Evolutionary conservation across 2,888 invertebrate genomes (phyloP).

Genomic region (Eustalomyia histrio): DNA sequence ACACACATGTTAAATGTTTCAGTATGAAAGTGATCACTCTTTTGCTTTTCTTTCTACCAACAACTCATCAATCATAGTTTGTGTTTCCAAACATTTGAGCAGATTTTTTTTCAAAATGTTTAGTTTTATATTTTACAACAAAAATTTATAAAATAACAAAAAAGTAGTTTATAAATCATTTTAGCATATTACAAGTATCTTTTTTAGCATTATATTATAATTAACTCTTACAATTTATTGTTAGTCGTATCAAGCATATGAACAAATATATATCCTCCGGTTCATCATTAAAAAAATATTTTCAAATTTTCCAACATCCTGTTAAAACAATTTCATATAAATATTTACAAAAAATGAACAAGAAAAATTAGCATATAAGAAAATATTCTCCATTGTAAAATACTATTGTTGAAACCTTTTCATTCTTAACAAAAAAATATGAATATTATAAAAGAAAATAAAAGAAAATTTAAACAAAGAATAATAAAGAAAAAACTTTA

Average conservation of each 20-base stretch:
- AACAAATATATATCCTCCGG: conserved; percentile 28
- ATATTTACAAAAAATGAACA: conserved; percentile 25
- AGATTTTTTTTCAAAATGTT: conserved; percentile 60
- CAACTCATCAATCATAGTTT: conserved; percentile 34
- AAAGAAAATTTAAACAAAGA: conserved; percentile 30
- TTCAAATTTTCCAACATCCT: conserved; percentile 12
- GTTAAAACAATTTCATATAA: conserved; percentile 15
- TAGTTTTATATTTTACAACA: conserved; percentile 56
- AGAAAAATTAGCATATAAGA: neutral
- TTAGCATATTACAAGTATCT: conserved; percentile 39
- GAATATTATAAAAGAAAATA: conserved; percentile 21
- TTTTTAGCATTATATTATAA: conserved; percentile 52
- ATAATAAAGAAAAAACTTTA: conserved; percentile 43
- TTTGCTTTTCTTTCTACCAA: conserved; percentile 11
- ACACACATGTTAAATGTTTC: neutral
- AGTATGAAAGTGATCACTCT: conserved; percentile 1
- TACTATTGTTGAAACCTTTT: conserved; percentile 38
- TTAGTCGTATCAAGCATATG: conserved; percentile 34
- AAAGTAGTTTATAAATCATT: conserved; percentile 55
- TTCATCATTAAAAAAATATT: neutral
- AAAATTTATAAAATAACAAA: conserved; percentile 1
- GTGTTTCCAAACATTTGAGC: conserved; percentile 45
- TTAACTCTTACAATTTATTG: conserved; percentile 47
- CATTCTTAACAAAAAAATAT: conserved; percentile 3
- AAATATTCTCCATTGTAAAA: conserved; percentile 3